Evolutionary conservation across 2,797 vertebrate genomes (phyloP).

Genomic region (Pantherophis vulpinus): DNA sequence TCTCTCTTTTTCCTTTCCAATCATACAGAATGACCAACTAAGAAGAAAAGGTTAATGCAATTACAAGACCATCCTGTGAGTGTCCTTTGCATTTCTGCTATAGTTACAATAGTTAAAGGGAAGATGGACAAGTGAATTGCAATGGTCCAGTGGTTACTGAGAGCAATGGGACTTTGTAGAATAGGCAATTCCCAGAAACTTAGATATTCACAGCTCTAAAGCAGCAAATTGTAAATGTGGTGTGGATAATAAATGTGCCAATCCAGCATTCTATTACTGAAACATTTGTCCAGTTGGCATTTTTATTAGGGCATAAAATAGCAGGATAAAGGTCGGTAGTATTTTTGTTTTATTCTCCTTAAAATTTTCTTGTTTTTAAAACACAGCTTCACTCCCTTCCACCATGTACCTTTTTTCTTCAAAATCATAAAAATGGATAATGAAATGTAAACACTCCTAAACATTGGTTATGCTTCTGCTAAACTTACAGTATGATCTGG

Average conservation of each 20-base stretch:
- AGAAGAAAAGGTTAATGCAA: not conserved
- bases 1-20: not conserved
- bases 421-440: not conserved
- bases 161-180: not conserved
- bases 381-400: not conserved
- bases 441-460: not conserved
- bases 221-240: not conserved
- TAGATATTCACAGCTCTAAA: not conserved
- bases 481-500: not conserved
- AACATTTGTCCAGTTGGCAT: not conserved
- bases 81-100: not conserved
- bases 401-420: not conserved
- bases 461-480: not conserved
- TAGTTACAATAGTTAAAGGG: not conserved
- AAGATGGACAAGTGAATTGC: not conserved
- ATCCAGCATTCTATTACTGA: not conserved
- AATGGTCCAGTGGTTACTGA: not conserved
- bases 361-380: not conserved
- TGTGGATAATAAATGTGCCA: not conserved
- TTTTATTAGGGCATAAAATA: not conserved
- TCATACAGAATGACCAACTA: not conserved
- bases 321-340: not conserved
- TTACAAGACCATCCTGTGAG: not conserved
- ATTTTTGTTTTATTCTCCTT: not conserved
- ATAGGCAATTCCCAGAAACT: not conserved